Base-by-base conservation (phyloP, 2,888 invertebrate genomes). In the Emesis furor region DNA sequence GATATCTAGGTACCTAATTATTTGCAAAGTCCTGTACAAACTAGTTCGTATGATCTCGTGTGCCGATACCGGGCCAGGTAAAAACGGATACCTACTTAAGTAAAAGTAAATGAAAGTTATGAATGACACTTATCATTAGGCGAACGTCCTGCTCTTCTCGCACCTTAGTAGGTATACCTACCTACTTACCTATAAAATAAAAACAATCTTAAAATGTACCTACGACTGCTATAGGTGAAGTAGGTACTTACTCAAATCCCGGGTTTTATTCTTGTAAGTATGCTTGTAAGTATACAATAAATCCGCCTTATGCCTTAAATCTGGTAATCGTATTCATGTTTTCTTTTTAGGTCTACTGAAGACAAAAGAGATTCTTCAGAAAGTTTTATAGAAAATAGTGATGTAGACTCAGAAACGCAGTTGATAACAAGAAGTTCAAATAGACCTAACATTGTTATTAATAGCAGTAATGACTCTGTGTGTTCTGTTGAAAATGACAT, bases 351-450 rank as follows among this genome's bases (percentile, higher is more conserved):
- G 77, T 81, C 81, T 77, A 24, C 76, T 81, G 73, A 78, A 78
- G 68, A 77, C 73, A 73, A 81, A 81, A 78, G 59, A 73, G 71
- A 81, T 81, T 81, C 78, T 67, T 78, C 78, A 74, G 81, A 81
- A 81, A 81, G 81, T 81, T 74, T 81, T 78, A 78, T 81, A 81
- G 81, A 78, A 78, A 81, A 76, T 71, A 80, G 76, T 73, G 76
- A 80, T 80, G 72, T 76, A 76, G 80, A 80, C 2, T 17, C 69
- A n/a, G 74, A 78, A 81, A 81, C 74, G 1, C 80, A 77, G 76
- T 76, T 80, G 39, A 80, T 73, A 32, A 77, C 39, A 76, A 80
- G 80, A 73, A 81, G 78, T 81, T 77, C 78, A 78, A 81, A 81
- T 81, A 81, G 73, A 81, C 81, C 81, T 78, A 81, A 78, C 74